Conservation (phyloP, 2,797 vertebrate species). For the Orientallactaga sibirica region DNA sequence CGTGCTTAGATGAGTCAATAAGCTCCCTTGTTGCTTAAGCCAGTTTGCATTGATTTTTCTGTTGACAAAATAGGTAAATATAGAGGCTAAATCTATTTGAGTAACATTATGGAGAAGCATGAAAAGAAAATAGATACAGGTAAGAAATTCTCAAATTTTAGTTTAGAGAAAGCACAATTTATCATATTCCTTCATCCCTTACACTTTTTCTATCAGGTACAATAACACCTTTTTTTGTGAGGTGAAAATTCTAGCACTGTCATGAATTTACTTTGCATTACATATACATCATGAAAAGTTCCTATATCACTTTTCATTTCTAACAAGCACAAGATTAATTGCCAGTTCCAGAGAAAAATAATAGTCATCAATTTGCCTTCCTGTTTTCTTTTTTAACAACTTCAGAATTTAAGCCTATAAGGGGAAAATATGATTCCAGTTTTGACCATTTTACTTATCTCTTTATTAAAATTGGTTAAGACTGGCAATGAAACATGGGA, state of each 20-base stretch:
- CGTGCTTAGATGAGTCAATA: conserved; percentile 2
- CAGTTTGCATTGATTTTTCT: conserved; percentile 68
- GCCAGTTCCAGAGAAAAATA: not conserved
- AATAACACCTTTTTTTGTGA: not conserved
- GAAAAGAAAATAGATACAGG: conserved; percentile 14
- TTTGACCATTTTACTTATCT: not conserved
- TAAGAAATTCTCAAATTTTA: conserved; percentile 22
- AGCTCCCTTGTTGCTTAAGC: conserved; percentile 50
- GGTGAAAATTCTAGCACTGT: conserved; percentile 4
- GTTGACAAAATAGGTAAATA: conserved; percentile 67
- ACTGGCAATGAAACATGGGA: not conserved
- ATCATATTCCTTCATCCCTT: not conserved
- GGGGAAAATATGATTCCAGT: not conserved
- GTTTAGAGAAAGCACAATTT: not conserved
- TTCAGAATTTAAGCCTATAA: not conserved
- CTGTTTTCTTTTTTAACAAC: not conserved
- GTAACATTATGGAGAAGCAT: conserved; percentile 3
- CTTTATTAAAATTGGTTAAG: not conserved
- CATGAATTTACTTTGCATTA: not conserved
- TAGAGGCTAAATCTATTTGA: conserved; percentile 52
- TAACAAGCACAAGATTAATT: not conserved
- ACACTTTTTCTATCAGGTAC: not conserved
- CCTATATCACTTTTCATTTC: conserved; percentile 11
- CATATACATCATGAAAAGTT: not conserved
- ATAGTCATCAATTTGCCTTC: not conserved